phyloP scores from a whole-genome alignment of 2,113 vertebrate genomes.

The Gopherus evgoodei region DNA sequence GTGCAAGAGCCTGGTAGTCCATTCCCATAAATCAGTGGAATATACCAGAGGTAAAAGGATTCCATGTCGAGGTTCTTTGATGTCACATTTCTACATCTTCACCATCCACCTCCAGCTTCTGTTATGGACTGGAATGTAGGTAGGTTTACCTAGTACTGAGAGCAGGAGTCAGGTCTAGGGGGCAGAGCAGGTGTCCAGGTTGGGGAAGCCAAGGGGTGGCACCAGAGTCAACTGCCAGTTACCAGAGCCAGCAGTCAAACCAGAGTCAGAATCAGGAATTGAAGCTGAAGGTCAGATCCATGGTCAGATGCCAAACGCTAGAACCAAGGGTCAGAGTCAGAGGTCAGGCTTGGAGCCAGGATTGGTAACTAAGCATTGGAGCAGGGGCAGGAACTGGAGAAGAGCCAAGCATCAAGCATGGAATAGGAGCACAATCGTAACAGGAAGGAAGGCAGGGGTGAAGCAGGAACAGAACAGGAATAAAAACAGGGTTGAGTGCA shows the following conservation, averaged over 20 bases:
- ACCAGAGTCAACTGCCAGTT: neutral
- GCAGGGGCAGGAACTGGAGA: neutral
- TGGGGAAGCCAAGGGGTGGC: neutral
- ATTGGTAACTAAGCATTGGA: neutral
- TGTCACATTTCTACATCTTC: neutral
- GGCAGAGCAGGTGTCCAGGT: neutral
- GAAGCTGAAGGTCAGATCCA: neutral
- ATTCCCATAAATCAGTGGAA: neutral
- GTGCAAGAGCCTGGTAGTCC: accelerated
- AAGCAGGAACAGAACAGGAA: neutral
- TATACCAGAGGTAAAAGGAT: neutral
- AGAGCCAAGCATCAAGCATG: neutral
- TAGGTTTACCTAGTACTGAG: neutral
- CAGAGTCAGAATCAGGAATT: neutral
- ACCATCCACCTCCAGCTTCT: neutral
- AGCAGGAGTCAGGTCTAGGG: neutral
- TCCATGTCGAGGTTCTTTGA: neutral
- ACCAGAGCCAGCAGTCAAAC: neutral
- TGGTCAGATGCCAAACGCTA: neutral
- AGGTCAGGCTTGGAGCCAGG: too few species aligned
- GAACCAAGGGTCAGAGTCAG: too few species aligned
- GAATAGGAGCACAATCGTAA: neutral
- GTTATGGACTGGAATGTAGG: neutral
- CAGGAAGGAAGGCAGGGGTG: neutral
- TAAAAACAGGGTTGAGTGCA: neutral